phyloP scores from a whole-genome alignment of 2,113 vertebrate species.

The Platichthys flesus region DNA sequence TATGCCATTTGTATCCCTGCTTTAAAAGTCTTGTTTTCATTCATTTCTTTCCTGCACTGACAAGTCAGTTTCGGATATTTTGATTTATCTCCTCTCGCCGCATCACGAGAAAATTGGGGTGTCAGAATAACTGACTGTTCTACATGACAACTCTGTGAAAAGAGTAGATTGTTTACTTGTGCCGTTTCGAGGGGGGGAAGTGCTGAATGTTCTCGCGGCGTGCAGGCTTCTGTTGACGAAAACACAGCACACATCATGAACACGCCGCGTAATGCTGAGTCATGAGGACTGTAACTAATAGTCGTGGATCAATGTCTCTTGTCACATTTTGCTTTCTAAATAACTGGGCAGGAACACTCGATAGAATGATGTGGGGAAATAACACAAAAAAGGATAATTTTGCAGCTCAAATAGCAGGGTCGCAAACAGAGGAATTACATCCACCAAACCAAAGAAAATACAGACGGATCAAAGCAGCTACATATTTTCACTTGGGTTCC shows the following conservation, averaged over 20 bases:
- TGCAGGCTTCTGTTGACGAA: constrained; percentile 39
- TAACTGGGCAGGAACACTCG: not conserved
- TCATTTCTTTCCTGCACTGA: constrained; percentile 14
- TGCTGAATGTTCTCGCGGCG: constrained; percentile 19
- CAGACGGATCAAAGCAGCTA: not conserved
- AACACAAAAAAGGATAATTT: not conserved
- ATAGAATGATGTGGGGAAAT: not conserved
- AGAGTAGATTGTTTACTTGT: constrained; percentile 38
- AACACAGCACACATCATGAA: constrained; percentile 33
- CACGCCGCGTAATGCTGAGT: constrained; percentile 31
- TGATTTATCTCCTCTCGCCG: constrained; percentile 29
- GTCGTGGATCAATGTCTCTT: constrained; percentile 30
- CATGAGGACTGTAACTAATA: constrained; percentile 35
- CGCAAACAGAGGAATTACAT: not conserved
- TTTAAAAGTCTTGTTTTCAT: not conserved
- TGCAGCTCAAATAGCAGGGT: not conserved
- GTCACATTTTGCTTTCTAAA: constrained; percentile 47
- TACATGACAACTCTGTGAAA: constrained; percentile 13
- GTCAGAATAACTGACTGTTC: constrained; percentile 38
- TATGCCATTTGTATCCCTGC: not conserved
- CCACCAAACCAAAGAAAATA: constrained; percentile 20
- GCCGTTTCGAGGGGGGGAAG: not conserved
- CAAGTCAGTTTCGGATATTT: constrained; percentile 25
- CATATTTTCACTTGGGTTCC: not conserved
- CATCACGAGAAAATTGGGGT: constrained; percentile 18